Evolutionary conservation across 2,797 vertebrate genomes (phyloP).

Genomic region (Tokudaia tokunoshimensis): DNA sequence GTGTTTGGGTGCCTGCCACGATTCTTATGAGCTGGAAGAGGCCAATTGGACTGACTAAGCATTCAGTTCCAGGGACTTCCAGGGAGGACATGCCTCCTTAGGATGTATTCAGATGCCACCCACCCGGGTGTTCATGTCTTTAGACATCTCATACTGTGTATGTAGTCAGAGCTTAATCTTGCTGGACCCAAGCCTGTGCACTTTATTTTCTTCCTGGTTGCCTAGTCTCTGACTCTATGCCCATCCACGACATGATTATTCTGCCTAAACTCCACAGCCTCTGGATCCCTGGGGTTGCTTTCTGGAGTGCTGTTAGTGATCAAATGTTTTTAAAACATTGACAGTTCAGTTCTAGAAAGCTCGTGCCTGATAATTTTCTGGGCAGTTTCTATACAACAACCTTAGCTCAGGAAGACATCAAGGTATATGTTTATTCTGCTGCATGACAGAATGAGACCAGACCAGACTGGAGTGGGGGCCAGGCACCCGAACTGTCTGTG

Average conservation of each 20-base stretch:
- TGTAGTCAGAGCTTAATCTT: background rate
- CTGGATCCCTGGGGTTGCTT: background rate
- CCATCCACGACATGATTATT: background rate
- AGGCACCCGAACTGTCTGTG: background rate
- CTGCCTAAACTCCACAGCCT: background rate
- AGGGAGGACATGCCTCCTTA: background rate
- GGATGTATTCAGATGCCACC: background rate
- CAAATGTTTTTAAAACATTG: background rate
- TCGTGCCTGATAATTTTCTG: background rate
- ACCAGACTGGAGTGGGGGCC: background rate
- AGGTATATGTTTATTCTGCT: background rate
- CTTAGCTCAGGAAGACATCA: background rate
- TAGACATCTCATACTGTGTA: background rate
- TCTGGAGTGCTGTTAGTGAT: background rate
- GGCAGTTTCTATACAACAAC: background rate
- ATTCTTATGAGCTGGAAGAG: background rate
- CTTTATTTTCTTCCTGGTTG: background rate
- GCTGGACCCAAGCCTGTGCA: background rate
- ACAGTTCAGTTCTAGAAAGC: background rate
- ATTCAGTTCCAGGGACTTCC: background rate
- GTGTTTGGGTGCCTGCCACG: background rate
- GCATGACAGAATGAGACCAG: background rate
- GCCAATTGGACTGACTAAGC: background rate
- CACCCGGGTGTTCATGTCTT: background rate
- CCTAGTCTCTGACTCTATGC: background rate